Percentiles rank a stretch among this genome's conserved stretches.
These are phyloP conservation scores for Arbacia lixula DNA, from an alignment of 53 echinoderm and acorn worm species.

Conservation along the genomic window DNA sequence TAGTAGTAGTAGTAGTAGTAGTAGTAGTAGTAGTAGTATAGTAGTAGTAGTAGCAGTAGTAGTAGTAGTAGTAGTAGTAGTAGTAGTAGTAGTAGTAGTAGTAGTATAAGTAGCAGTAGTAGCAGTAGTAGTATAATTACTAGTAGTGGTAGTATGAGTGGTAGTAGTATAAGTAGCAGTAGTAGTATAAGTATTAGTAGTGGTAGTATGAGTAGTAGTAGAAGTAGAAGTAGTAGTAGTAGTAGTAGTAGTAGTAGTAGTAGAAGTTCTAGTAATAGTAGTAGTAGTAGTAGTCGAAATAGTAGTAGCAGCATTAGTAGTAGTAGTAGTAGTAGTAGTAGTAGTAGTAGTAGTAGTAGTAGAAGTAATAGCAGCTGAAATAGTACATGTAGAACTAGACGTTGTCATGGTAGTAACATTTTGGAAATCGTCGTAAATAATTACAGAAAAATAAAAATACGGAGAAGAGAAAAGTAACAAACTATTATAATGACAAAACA, in stretches of 20 bases:
- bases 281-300: neutral
- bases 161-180: neutral
- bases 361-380: neutral
- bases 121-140: neutral
- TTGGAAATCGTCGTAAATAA: too few species aligned
- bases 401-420: too few species aligned
- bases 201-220: neutral
- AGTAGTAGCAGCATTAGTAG: neutral
- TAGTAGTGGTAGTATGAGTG: neutral
- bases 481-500: too few species aligned
- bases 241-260: neutral
- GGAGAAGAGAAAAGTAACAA: too few species aligned
- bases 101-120: neutral
- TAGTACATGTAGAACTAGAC: neutral
- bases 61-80: slow-evolving; percentile 2
- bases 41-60: slow-evolving; percentile 4
- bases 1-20: slow-evolving; percentile 6
- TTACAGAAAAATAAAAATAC: too few species aligned
- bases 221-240: neutral
- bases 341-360: neutral
- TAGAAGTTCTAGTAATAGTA: neutral
- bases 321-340: neutral
- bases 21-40: slow-evolving; percentile 11
- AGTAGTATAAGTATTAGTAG: neutral
- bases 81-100: slow-evolving; percentile 2